Evolutionary conservation across 2,113 vertebrate genomes (phyloP).

Genomic region (Lynx canadensis): DNA sequence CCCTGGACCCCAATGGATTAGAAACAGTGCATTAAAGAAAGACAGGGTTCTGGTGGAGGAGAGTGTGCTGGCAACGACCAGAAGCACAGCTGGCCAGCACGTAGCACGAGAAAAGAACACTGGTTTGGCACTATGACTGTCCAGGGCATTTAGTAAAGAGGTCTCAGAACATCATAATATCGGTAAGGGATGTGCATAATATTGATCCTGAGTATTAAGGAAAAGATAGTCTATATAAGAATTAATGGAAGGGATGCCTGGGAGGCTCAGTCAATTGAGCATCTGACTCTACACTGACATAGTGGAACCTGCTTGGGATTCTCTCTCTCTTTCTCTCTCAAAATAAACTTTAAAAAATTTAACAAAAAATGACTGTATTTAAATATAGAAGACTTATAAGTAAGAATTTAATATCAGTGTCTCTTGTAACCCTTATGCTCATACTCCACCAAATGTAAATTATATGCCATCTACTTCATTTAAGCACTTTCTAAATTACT

Average conservation of each 20-base stretch:
- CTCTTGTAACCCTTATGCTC: background rate
- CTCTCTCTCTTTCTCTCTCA: no score
- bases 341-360: no score
- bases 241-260: background rate
- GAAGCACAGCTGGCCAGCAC: background rate
- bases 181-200: no score
- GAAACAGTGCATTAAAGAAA: background rate
- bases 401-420: background rate
- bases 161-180: background rate
- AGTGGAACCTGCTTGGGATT: no score
- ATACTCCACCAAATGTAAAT: background rate
- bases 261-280: no score
- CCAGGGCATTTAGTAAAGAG: background rate
- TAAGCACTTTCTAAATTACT: background rate
- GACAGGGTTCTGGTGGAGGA: background rate
- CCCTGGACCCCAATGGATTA: background rate
- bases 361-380: background rate
- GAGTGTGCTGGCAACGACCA: background rate
- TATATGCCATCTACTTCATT: background rate
- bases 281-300: no score
- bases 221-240: background rate
- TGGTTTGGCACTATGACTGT: accelerated
- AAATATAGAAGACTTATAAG: background rate
- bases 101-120: background rate
- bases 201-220: background rate